Conservation (phyloP, 2,797 vertebrate genomes). For the Chloroceryle inda region DNA sequence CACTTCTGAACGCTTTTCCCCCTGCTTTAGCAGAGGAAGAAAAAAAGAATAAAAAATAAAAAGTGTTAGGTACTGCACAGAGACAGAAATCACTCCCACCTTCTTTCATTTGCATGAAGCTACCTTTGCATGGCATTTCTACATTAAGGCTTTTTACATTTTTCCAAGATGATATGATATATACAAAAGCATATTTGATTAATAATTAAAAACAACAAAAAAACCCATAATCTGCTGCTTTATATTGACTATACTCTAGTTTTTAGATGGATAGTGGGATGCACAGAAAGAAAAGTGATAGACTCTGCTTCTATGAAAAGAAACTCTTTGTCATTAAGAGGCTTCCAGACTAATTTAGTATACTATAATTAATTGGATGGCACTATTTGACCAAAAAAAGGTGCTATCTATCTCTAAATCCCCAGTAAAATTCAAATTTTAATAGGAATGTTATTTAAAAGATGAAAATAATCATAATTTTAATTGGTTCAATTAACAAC, state of each 20-base stretch:
- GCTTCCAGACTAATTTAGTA: background rate
- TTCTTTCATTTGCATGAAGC: background rate
- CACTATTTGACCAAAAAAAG: background rate
- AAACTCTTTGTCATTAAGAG: conserved; percentile 1
- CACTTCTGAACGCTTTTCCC: conserved; percentile 96
- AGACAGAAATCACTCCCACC: background rate
- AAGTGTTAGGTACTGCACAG: background rate
- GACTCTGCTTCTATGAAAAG: conserved; percentile 1
- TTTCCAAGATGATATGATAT: background rate
- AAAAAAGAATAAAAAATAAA: background rate
- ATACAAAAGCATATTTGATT: background rate
- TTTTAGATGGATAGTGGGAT: conserved; percentile 1
- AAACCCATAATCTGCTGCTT: conserved; percentile 12
- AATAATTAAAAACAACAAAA: background rate
- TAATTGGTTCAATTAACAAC: background rate
- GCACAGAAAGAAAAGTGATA: background rate
- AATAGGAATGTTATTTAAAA: background rate
- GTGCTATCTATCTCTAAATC: background rate
- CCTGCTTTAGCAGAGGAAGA: conserved; percentile 86
- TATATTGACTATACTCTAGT: background rate
- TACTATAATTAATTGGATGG: background rate
- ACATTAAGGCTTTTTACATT: background rate
- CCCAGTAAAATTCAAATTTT: background rate
- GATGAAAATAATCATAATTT: background rate
- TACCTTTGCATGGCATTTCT: conserved; percentile 5